phyloP scores from a whole-genome alignment of 2,888 invertebrate species.

The Lydus trimaculatus region DNA sequence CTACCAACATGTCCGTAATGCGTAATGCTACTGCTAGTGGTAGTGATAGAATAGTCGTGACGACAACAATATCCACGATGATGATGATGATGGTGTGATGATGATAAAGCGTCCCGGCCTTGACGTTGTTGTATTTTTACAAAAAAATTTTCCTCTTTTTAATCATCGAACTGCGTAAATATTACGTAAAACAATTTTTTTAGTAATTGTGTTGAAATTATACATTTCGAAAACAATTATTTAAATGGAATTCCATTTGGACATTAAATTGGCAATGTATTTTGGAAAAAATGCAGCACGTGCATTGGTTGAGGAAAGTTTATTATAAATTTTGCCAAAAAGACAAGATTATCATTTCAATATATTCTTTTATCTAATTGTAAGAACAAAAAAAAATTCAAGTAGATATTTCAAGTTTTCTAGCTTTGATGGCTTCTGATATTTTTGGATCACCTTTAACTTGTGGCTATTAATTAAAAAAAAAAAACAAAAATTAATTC shows the following conservation, averaged over 20 bases:
- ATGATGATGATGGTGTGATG: too few species aligned
- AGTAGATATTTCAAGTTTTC: conserved; percentile 24
- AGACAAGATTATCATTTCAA: too few species aligned
- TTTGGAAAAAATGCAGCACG: neutral
- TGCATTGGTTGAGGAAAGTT: neutral
- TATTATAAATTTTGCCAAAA: neutral
- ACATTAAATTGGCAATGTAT: neutral
- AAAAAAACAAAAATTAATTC: too few species aligned
- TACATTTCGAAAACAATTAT: neutral
- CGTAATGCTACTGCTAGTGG: too few species aligned
- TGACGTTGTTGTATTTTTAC: conserved; percentile 4
- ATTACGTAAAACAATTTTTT: neutral
- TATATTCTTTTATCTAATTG: too few species aligned
- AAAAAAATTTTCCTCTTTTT: neutral
- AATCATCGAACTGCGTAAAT: neutral
- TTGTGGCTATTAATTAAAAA: conserved; percentile 48
- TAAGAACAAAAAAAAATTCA: too few species aligned
- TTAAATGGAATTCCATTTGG: neutral
- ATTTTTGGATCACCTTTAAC: conserved; percentile 42
- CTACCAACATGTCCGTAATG: too few species aligned
- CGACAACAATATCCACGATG: neutral
- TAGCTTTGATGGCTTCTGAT: conserved; percentile 25
- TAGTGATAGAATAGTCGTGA: neutral
- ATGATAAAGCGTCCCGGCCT: neutral
- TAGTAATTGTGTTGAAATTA: neutral